Evolutionary conservation across 2,888 invertebrate genomes (phyloP).

Genomic region (Linyphia triangularis): DNA sequence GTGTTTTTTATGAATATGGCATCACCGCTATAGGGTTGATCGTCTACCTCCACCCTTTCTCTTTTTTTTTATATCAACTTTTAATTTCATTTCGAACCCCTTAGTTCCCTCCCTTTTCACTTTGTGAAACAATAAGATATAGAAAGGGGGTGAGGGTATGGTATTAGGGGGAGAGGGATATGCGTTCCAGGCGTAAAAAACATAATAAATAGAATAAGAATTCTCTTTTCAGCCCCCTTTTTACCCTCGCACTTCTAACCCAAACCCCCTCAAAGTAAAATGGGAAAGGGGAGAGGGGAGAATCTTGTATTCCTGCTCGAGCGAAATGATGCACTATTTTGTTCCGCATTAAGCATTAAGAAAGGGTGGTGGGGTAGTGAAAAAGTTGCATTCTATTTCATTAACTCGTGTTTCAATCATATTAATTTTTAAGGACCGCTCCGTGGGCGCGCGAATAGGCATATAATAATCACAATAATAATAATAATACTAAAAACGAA

Average conservation of each 20-base stretch:
- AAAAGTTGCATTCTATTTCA: constrained; percentile 73
- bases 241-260: not conserved
- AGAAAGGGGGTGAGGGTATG: not conserved
- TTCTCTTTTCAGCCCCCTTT: constrained; percentile 36
- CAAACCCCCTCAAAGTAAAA: constrained; percentile 20
- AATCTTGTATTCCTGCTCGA: constrained; percentile 32
- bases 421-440: constrained; percentile 74
- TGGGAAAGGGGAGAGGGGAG: constrained; percentile 21
- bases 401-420: constrained; percentile 75
- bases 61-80: constrained; percentile 44
- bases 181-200: constrained; percentile 6
- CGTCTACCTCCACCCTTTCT: not conserved
- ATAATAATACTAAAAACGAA: not conserved
- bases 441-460: constrained; percentile 61
- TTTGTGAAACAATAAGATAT: constrained; percentile 59
- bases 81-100: constrained; percentile 73
- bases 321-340: constrained; percentile 56
- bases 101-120: constrained; percentile 40
- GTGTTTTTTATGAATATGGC: constrained; percentile 7
- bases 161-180: constrained; percentile 2
- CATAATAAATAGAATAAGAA: constrained; percentile 55
- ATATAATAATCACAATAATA: constrained; percentile 70
- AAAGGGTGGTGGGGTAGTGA: constrained; percentile 6
- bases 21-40: constrained; percentile 19
- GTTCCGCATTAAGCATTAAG: constrained; percentile 72